phyloP scores from a whole-genome alignment of 2,888 invertebrate genomes.

The Melinaea marsaeus region DNA sequence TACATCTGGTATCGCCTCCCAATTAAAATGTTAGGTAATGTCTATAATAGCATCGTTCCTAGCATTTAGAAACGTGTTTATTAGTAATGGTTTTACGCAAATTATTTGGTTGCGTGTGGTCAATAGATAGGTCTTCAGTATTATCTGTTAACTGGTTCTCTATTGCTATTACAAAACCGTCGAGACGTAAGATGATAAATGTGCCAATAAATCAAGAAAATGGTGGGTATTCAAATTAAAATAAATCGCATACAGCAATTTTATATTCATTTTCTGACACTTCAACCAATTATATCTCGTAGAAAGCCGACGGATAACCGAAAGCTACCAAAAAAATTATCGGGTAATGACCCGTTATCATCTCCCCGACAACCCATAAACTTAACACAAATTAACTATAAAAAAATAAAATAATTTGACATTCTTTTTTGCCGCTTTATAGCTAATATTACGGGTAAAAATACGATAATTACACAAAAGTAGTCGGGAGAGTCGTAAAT shows the following conservation, averaged over 20 bases:
- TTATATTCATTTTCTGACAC: constrained; percentile 1
- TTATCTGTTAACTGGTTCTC: constrained; percentile 7
- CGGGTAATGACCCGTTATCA: constrained; percentile 16
- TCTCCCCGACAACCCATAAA: constrained; percentile 15
- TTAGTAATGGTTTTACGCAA: constrained; percentile 18
- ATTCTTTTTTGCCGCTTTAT: constrained; percentile 39
- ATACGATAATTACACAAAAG: constrained; percentile 44
- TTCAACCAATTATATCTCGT: background rate
- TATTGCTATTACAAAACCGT: background rate
- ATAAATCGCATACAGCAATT: background rate
- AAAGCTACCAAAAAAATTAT: constrained; percentile 18
- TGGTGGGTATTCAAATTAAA: background rate
- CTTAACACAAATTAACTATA: constrained; percentile 37
- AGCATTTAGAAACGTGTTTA: constrained; percentile 16
- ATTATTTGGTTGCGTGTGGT: constrained; percentile 14
- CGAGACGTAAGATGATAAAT: background rate
- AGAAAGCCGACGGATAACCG: constrained; percentile 20
- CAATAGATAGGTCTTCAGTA: background rate
- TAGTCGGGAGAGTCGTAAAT: constrained; percentile 43
- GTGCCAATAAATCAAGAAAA: background rate
- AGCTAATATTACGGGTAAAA: constrained; percentile 44
- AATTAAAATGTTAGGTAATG: background rate
- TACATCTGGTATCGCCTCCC: background rate
- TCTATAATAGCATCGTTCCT: constrained; percentile 12
- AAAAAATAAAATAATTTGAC: constrained; percentile 48